Base-by-base conservation (phyloP, 35 echinoderm and acorn worm species). In the Ophioderma brevispina region DNA sequence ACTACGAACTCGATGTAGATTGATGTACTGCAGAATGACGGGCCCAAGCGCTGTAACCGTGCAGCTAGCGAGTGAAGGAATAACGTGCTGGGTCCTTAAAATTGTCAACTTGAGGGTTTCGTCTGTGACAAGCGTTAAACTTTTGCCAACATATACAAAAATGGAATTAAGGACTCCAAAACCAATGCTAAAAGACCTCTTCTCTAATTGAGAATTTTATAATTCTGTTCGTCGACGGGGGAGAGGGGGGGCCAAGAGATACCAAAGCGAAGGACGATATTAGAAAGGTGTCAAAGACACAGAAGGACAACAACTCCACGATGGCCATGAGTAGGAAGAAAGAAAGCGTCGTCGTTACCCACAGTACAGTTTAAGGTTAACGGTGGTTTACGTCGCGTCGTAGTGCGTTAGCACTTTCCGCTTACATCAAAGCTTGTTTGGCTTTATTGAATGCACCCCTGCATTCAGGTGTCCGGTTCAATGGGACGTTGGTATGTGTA, bases 111-210 rank as follows among this genome's bases (percentile, higher is more conserved):
- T 80, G 76, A 63, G 88, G 81, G 35, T 90, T 94, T 40, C 86
- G 31, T 90, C 86, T 32, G 92, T 85, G 2, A 85, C 87, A 32
- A 94, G 36, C 18, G 87, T 91, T 90, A 46, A 94, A 90, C 1
- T 86, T n/a, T 89, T 28, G 39, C 93, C 93, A 88, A 39, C 87
- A 91, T 18, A 95, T 55, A 38, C 87, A 91, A 19, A 31, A 64
- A 31, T 91, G 76, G 42, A 93, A 95, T 87, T 77, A 78, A 32
- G 86, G 19, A 95, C 88, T 1, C 76, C 93, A 91, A 95, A 36
- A 95, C 79, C 55, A 76, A 86, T 55, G 49, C 82, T 32, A 91
- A 55, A 1, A n/a, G 88, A 87, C 55, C 91, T 78, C n/a, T 87
- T 87, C 38, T 84, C 86, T 32, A 91, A 81, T 84, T 91, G 94